Base-by-base conservation (phyloP, 2,797 vertebrate species). In the Clamator glandarius region DNA sequence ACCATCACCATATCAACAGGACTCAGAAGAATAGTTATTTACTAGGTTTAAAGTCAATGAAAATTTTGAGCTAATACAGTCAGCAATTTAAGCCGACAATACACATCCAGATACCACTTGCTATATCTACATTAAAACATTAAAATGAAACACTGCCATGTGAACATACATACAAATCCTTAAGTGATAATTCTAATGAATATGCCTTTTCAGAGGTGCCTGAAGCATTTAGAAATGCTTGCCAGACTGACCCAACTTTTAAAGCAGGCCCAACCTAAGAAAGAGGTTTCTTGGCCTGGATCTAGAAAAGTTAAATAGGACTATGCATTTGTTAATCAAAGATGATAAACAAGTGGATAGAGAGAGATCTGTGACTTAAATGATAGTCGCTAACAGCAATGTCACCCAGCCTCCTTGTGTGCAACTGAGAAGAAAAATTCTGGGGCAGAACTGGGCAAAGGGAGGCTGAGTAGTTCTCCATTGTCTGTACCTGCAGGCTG, bases 71-170 rank as follows among this genome's bases (percentile, higher is more conserved):
- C 42, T 20, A 31, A 29, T n/a, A 29, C 12, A 39, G 11, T 68
- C 70, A 46, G 23, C 17, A 42, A 13, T 61, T 62, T 73, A 26
- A 79, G 33, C 36, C 31, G 57, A 39, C 7, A 29, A 23, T n/a
- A 50, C 7, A 31, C n/a, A 51, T 35, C 29, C 13, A 42, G 29
- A 57, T 62, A 69, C 25, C 11, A 48, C 5, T 54, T 88, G 35
- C 61, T 35, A 31, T 48, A 57, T 33, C 8, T 50, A 17, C 19
- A 46, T 31, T 63, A 50, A 80, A 92, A 57, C 42, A 57, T 15
- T 54, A 36, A 48, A 64, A 87, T 68, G 7, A 59, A 58, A 64
- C 0, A 0, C 16, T 76, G 46, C 1, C 4, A 50, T 28, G n/a
- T 52, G 36, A 67, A 36, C 26, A 29, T 2, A 12, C 29, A 46